phyloP scores from a whole-genome alignment of 2,888 invertebrate species.

The Polietes domitor region DNA sequence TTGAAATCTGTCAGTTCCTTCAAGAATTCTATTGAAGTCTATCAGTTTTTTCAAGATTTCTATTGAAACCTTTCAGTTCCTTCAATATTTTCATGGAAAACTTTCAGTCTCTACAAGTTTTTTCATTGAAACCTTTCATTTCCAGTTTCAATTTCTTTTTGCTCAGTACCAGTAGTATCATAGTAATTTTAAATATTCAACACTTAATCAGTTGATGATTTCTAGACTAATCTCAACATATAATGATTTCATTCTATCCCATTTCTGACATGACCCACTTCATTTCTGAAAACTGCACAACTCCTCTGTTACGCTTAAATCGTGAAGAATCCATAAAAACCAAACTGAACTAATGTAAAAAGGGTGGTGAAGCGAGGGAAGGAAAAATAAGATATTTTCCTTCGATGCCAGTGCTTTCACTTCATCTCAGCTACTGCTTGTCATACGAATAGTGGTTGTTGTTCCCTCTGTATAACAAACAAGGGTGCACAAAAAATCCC shows the following conservation, averaged over 20 bases:
- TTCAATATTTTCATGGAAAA: too few relatives aligned
- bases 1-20: too few relatives aligned
- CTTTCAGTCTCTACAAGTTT: too few relatives aligned
- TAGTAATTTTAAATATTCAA: too few relatives aligned
- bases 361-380: constrained; percentile 41
- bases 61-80: too few relatives aligned
- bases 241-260: neutral
- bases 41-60: too few relatives aligned
- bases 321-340: constrained; percentile 9
- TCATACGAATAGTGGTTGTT: neutral
- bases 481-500: constrained; percentile 50
- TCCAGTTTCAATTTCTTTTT: too few relatives aligned
- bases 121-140: too few relatives aligned
- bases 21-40: too few relatives aligned
- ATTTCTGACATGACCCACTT: constrained; percentile 2
- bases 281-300: neutral
- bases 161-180: too few relatives aligned
- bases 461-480: neutral
- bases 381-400: constrained; percentile 12
- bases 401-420: constrained; percentile 13
- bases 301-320: constrained; percentile 22
- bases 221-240: too few relatives aligned
- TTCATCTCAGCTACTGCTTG: constrained; percentile 16
- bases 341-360: constrained; percentile 22
- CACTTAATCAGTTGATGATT: too few relatives aligned